Percentiles rank a stretch among this genome's conserved stretches.
Evolutionary conservation across 2,797 vertebrate genomes (phyloP).

Genomic region (Falco novaeseelandiae): DNA sequence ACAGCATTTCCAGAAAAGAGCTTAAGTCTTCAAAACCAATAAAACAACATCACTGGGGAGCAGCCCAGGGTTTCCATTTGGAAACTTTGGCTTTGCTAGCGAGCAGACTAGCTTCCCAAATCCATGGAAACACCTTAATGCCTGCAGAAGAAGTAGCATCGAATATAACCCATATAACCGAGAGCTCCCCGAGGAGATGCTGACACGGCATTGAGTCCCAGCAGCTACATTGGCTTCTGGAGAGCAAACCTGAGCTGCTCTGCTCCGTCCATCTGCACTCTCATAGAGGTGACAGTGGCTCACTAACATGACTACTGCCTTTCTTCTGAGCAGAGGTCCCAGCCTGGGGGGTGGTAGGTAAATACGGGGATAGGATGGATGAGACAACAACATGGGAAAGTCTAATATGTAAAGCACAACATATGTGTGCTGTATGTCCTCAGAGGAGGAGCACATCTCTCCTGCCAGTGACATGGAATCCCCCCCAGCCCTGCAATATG

Average conservation of each 20-base stretch:
- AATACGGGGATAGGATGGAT: not conserved
- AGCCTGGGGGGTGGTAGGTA: not conserved
- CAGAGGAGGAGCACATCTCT: not conserved
- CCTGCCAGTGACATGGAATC: not conserved
- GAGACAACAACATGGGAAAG: not conserved
- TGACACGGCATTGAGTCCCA: fast-evolving
- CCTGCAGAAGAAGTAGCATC: not conserved
- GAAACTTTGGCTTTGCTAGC: not conserved
- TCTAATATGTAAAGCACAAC: not conserved
- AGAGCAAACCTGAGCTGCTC: not conserved
- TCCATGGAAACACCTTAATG: fast-evolving
- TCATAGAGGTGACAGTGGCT: fast-evolving
- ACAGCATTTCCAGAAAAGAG: not conserved
- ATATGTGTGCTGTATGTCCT: fast-evolving
- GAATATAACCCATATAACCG: fast-evolving
- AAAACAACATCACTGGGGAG: not conserved
- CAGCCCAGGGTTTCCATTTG: not conserved
- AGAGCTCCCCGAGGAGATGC: not conserved
- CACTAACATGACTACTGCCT: not conserved
- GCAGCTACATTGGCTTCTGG: not conserved
- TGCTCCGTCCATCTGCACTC: not conserved
- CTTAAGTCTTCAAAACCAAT: not conserved
- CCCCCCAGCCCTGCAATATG: not conserved
- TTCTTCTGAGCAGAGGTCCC: not conserved
- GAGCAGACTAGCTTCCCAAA: not conserved